These are phyloP conservation scores for Therioaphis trifolii DNA, from an alignment of 2,888 invertebrate species.

Conservation along the genomic window DNA sequence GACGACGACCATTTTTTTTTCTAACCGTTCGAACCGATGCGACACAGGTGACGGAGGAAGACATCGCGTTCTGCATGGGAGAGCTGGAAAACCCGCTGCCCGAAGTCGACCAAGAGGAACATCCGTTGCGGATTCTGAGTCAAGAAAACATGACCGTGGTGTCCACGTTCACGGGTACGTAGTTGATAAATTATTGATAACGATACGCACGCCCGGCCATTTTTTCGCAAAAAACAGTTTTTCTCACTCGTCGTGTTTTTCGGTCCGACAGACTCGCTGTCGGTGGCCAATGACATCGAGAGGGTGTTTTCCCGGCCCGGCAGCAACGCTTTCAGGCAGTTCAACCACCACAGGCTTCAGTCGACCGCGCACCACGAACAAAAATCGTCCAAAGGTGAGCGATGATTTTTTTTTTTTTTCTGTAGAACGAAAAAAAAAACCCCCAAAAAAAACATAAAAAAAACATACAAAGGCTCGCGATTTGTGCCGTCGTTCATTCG, in stretches of 20 bases:
- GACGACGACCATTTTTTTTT: too few relatives aligned
- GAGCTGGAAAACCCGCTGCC: conserved; percentile 78
- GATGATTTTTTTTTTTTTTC: conserved; percentile 14
- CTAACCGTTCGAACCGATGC: too few relatives aligned
- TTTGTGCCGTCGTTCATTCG: too few relatives aligned
- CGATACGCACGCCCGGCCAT: conserved; percentile 64
- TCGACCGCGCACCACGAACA: conserved; percentile 59
- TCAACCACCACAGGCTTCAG: conserved; percentile 59
- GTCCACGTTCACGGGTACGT: conserved; percentile 84
- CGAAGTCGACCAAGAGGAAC: conserved; percentile 82
- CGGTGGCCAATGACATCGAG: conserved; percentile 75
- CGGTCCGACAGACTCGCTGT: conserved; percentile 70
- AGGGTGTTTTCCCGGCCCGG: conserved; percentile 73
- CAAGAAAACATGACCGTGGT: conserved; percentile 92
- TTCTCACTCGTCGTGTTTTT: neutral
- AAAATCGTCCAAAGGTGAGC: conserved; percentile 62
- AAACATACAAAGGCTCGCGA: neutral
- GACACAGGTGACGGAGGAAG: conserved; percentile 83
- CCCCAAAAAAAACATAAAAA: neutral
- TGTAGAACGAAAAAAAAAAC: too few relatives aligned
- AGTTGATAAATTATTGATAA: too few relatives aligned
- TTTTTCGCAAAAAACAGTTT: neutral
- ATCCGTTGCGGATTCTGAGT: conserved; percentile 88
- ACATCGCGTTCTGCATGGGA: conserved; percentile 88
- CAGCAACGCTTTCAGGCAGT: conserved; percentile 31